Percentiles rank a stretch among this genome's conserved stretches.
Conservation (phyloP, 2,888 invertebrate species). For the Homarus gammarus region DNA sequence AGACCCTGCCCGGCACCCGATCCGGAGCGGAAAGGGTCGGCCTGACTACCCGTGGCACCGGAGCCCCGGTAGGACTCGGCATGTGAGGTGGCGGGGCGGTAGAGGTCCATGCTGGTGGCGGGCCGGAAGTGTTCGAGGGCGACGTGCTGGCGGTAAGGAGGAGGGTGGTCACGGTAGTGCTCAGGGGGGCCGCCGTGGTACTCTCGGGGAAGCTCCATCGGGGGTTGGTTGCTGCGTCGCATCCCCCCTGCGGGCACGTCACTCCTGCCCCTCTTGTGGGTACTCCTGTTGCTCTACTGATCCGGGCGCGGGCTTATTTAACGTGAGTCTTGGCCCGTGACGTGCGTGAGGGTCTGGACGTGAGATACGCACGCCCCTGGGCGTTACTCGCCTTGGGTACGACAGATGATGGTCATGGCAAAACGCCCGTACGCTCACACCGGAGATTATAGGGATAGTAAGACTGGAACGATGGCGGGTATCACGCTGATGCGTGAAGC, state of each 20-base stretch:
- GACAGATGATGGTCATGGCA: constrained; percentile 44
- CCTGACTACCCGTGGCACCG: constrained; percentile 47
- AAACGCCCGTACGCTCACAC: constrained; percentile 60
- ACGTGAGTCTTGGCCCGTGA: neutral
- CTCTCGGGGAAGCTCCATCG: constrained; percentile 59
- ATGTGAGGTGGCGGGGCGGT: constrained; percentile 57
- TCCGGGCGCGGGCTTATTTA: neutral
- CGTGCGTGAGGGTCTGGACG: neutral
- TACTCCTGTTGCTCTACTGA: constrained; percentile 30
- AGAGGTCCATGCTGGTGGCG: constrained; percentile 65
- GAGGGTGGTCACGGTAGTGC: constrained; percentile 64
- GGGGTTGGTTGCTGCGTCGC: constrained; percentile 53
- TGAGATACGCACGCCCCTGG: constrained; percentile 3
- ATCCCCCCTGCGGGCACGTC: constrained; percentile 23
- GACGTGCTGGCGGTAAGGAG: constrained; percentile 69
- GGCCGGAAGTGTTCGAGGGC: constrained; percentile 69
- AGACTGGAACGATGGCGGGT: too few species aligned
- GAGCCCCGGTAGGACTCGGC: constrained; percentile 45
- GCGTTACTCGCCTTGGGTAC: constrained; percentile 35
- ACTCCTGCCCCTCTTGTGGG: constrained; percentile 1
- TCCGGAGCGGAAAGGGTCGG: constrained; percentile 52
- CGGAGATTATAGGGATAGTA: too few species aligned
- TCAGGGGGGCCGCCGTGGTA: constrained; percentile 61
- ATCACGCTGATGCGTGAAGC: neutral
- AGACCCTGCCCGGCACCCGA: constrained; percentile 40